Evolutionary conservation across 2,797 vertebrate genomes (phyloP).

Genomic region (Numenius phaeopus): DNA sequence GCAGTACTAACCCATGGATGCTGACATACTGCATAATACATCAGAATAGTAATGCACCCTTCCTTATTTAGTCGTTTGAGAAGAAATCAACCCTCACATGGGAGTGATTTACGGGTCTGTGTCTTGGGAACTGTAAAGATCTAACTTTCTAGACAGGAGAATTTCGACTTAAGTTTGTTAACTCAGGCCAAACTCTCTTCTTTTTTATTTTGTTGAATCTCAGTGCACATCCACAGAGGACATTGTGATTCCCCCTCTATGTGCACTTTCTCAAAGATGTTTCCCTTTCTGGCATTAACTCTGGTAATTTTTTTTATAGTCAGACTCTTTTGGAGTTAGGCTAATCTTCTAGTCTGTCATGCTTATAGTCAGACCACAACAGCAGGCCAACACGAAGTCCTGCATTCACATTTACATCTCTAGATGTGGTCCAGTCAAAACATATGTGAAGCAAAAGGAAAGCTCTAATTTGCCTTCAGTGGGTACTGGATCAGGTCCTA

Average conservation of each 20-base stretch:
- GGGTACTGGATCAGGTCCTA: not conserved
- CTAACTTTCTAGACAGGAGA: not conserved
- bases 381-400: not conserved
- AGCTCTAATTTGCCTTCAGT: not conserved
- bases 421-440: not conserved
- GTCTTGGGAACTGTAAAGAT: not conserved
- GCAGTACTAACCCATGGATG: not conserved
- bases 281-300: not conserved
- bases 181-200: not conserved
- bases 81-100: not conserved
- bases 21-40: not conserved
- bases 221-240: not conserved
- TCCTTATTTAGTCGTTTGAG: not conserved
- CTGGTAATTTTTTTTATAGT: not conserved
- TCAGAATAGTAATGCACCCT: not conserved
- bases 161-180: not conserved
- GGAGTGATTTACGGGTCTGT: not conserved
- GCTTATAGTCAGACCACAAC: no score
- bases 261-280: not conserved
- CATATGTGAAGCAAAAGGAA: not conserved
- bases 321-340: not conserved
- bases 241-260: not conserved
- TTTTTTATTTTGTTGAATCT: not conserved
- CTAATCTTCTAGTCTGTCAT: not conserved
- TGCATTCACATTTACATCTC: not conserved